Evolutionary conservation across 2,888 invertebrate species (phyloP).

Genomic region (Scaptomyza polygonia): DNA sequence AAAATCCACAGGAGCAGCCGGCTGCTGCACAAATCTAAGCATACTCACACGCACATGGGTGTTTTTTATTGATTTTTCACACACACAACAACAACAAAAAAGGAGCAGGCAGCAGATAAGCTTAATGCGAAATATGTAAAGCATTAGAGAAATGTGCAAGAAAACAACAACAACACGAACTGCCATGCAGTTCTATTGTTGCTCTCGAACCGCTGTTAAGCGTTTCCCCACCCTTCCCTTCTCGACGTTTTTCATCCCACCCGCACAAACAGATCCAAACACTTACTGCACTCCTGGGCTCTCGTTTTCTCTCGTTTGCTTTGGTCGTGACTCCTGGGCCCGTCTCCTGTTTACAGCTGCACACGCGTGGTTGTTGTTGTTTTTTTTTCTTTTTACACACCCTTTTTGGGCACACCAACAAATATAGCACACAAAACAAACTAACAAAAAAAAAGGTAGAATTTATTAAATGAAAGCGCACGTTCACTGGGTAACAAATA

Average conservation of each 20-base stretch:
- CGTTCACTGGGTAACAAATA: slow-evolving; percentile 1
- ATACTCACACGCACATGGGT: slow-evolving; percentile 18
- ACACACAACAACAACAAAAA: slow-evolving; percentile 30
- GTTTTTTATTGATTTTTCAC: slow-evolving; percentile 57
- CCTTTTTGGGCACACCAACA: slow-evolving; percentile 49
- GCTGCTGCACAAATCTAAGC: slow-evolving; percentile 61
- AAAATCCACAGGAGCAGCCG: slow-evolving; percentile 43
- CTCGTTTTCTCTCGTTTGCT: slow-evolving; percentile 8
- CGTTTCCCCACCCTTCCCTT: neutral
- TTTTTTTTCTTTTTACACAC: slow-evolving; percentile 47
- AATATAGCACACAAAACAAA: slow-evolving; percentile 25
- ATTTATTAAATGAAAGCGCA: too few species aligned
- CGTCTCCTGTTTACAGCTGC: slow-evolving; percentile 60
- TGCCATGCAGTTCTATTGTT: slow-evolving; percentile 13
- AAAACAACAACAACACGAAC: slow-evolving; percentile 13
- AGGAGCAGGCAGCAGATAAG: slow-evolving; percentile 27
- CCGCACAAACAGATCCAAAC: slow-evolving; percentile 11
- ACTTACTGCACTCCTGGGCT: slow-evolving; percentile 49
- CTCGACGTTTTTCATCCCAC: neutral
- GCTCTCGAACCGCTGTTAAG: slow-evolving; percentile 15
- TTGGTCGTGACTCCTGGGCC: slow-evolving; percentile 48
- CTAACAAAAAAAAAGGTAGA: slow-evolving; percentile 16
- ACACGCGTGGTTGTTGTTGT: slow-evolving; percentile 25
- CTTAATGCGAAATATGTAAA: slow-evolving; percentile 30
- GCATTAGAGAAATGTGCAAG: slow-evolving; percentile 29